phyloP scores from a whole-genome alignment of 1,140 invertebrate species.

The Orussus abietinus region DNA sequence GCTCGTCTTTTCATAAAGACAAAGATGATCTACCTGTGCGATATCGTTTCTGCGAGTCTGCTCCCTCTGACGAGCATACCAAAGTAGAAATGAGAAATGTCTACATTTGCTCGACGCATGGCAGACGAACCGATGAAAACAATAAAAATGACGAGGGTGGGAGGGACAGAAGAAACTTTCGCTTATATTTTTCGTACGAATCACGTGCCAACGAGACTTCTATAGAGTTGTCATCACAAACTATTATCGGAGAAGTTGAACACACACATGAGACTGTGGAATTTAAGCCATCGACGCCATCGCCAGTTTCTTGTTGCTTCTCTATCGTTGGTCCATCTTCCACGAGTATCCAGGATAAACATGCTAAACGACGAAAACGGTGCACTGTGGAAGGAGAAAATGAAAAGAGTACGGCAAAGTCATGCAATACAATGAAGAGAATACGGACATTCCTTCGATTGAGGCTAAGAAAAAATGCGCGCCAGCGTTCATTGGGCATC shows the following conservation, averaged over 20 bases:
- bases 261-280: conserved; percentile 15
- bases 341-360: conserved; percentile 1
- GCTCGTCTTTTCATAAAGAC: conserved; percentile 29
- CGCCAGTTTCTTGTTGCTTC: conserved; percentile 48
- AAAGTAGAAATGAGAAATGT: conserved; percentile 23
- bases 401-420: conserved; percentile 13
- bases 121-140: conserved; percentile 12
- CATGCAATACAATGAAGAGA: conserved; percentile 37
- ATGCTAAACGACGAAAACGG: conserved; percentile 20
- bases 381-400: conserved; percentile 15
- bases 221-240: conserved; percentile 35
- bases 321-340: conserved; percentile 32
- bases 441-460: conserved; percentile 41
- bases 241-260: conserved; percentile 11
- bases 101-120: conserved; percentile 38
- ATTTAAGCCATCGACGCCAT: conserved; percentile 41
- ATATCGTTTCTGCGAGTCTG: conserved; percentile 24
- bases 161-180: conserved; percentile 37
- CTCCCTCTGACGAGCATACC: conserved; percentile 6
- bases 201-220: conserved; percentile 36
- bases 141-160: too few relatives aligned
- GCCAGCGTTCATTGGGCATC: conserved; percentile 25
- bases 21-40: conserved; percentile 13
- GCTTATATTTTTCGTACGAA: conserved; percentile 43
- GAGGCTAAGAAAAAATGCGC: conserved; percentile 32